phyloP scores from a whole-genome alignment of 1,140 invertebrate genomes.

The Macrobrachium rosenbergii region DNA sequence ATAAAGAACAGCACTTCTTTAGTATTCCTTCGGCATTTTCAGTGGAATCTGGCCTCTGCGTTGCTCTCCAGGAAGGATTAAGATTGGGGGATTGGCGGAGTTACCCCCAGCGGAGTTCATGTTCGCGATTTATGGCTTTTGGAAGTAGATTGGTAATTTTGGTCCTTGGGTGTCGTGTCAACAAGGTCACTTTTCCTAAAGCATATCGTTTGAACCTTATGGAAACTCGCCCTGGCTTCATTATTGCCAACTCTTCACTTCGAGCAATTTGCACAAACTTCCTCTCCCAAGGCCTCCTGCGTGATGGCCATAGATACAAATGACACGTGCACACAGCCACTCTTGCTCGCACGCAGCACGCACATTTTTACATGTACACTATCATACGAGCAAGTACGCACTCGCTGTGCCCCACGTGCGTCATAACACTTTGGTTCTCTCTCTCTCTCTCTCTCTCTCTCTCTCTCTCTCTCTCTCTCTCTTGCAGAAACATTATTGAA shows the following conservation, averaged over 20 bases:
- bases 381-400: too few species aligned
- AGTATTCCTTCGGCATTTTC: neutral
- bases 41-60: neutral
- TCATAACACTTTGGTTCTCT: too few species aligned
- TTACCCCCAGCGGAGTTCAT: constrained; percentile 26
- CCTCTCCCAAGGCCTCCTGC: neutral
- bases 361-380: too few species aligned
- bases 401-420: too few species aligned
- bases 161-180: neutral
- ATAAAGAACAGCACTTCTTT: neutral
- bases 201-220: constrained; percentile 10
- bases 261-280: constrained; percentile 13
- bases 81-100: neutral
- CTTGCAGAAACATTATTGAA: too few species aligned
- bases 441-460: too few species aligned
- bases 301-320: neutral
- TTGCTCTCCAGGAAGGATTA: constrained; percentile 15
- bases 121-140: constrained; percentile 31
- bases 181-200: neutral
- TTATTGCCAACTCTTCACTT: constrained; percentile 47
- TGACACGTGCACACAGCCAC: too few species aligned
- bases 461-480: too few species aligned
- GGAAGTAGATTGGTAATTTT: neutral
- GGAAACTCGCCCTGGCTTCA: constrained; percentile 29
- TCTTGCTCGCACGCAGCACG: too few species aligned